Evolutionary conservation across 1,140 invertebrate species (phyloP).

Genomic region (Scaptomyza montana): DNA sequence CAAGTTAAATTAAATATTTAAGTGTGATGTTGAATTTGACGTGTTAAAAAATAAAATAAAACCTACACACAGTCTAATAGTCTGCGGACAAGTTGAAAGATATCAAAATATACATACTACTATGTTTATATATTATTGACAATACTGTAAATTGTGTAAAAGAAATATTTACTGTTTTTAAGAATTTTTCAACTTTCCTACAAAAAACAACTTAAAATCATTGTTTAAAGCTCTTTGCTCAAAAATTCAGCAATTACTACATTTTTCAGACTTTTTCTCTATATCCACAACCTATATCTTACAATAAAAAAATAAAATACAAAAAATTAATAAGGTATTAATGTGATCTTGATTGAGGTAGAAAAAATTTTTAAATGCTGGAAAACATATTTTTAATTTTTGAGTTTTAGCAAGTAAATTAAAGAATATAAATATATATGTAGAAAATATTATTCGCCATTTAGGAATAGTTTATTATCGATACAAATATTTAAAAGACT

Average conservation of each 20-base stretch:
- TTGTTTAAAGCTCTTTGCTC: too few relatives aligned
- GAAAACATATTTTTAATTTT: background rate
- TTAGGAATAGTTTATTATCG: constrained; percentile 19
- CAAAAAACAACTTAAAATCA: too few relatives aligned
- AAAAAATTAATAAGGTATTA: background rate
- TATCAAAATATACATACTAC: background rate
- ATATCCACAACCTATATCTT: background rate
- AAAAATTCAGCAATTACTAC: too few relatives aligned
- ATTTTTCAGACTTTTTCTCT: too few relatives aligned
- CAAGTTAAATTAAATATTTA: background rate
- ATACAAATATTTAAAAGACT: constrained; percentile 28
- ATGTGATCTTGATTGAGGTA: constrained; percentile 17
- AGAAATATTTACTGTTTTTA: too few relatives aligned
- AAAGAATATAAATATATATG: constrained; percentile 12
- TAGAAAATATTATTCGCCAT: constrained; percentile 13
- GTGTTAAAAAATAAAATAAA: background rate
- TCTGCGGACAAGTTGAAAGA: background rate
- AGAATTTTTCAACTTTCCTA: background rate
- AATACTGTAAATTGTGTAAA: background rate
- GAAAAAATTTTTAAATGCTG: constrained; percentile 30
- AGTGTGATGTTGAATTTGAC: background rate
- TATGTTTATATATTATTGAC: too few relatives aligned
- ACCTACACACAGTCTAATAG: background rate
- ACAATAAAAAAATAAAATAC: background rate
- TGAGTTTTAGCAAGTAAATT: constrained; percentile 2